These are phyloP conservation scores for Drosophila subsilvestris DNA, from an alignment of 2,888 invertebrate genomes.

Conservation along the genomic window DNA sequence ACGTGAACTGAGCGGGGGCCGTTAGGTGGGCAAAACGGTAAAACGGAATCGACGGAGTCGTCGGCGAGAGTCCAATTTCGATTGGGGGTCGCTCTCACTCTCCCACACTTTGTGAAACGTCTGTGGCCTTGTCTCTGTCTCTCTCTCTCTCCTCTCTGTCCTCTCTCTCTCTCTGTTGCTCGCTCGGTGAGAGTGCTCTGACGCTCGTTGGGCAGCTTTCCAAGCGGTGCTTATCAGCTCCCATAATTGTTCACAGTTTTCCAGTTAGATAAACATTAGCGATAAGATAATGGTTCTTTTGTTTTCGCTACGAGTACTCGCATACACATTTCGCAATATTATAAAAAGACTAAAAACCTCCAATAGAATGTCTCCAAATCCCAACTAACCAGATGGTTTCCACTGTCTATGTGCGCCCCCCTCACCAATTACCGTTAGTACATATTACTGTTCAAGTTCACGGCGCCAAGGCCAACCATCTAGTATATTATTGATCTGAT, in stretches of 20 bases:
- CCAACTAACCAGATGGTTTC: not conserved
- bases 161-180: slow-evolving; percentile 6
- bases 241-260: slow-evolving; percentile 29
- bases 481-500: slow-evolving; percentile 46
- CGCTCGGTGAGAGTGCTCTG: not conserved
- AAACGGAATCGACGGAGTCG: slow-evolving; percentile 54
- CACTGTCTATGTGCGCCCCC: too few species aligned
- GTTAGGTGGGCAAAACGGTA: slow-evolving; percentile 42
- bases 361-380: slow-evolving; percentile 13
- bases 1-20: slow-evolving; percentile 64
- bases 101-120: slow-evolving; percentile 24
- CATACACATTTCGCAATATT: slow-evolving; percentile 31
- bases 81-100: slow-evolving; percentile 7
- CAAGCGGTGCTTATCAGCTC: slow-evolving; percentile 32
- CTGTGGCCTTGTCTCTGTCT: slow-evolving; percentile 25
- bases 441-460: slow-evolving; percentile 34
- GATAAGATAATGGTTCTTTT: slow-evolving; percentile 44
- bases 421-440: not conserved
- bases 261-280: slow-evolving; percentile 34
- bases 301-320: not conserved
- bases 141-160: not conserved
- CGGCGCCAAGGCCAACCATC: slow-evolving; percentile 47
- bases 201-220: slow-evolving; percentile 14
- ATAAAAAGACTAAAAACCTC: not conserved
- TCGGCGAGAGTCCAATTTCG: slow-evolving; percentile 47